Evolutionary conservation across 2,888 invertebrate species (phyloP).

Genomic region (Clepsis dumicolana): DNA sequence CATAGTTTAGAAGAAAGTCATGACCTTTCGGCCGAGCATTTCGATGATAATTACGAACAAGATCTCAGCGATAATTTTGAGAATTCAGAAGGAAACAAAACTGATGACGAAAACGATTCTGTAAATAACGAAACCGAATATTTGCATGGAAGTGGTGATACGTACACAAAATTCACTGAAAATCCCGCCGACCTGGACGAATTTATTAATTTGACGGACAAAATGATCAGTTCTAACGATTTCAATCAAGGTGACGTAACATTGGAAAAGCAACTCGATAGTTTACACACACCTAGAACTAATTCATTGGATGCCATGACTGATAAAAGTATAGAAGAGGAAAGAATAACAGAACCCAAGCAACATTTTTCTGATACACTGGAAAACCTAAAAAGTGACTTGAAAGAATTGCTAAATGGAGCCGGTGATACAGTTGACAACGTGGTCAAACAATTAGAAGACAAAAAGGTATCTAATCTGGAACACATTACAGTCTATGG

Average conservation of each 20-base stretch:
- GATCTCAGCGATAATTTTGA: conserved; percentile 64
- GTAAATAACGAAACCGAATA: conserved; percentile 57
- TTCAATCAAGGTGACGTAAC: conserved; percentile 50
- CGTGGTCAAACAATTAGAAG: conserved; percentile 47
- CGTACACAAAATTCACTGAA: conserved; percentile 80
- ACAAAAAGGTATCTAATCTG: conserved; percentile 66
- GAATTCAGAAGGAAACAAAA: conserved; percentile 63
- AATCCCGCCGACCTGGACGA: conserved; percentile 76
- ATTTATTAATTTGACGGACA: conserved; percentile 76
- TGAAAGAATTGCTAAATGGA: conserved; percentile 67
- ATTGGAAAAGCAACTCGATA: conserved; percentile 58
- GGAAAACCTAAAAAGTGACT: conserved; percentile 69
- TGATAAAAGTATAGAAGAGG: conserved; percentile 49
- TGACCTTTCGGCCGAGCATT: conserved; percentile 63
- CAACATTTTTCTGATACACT: conserved; percentile 69
- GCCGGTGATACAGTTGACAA: conserved; percentile 54
- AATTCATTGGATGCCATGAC: conserved; percentile 73
- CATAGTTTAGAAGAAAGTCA: conserved; percentile 52
- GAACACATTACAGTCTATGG: conserved; percentile 78
- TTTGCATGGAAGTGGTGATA: conserved; percentile 77
- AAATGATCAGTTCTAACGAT: conserved; percentile 64
- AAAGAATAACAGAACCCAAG: conserved; percentile 48
- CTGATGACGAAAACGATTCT: conserved; percentile 51
- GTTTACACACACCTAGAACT: conserved; percentile 75
- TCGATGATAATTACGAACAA: conserved; percentile 66